Evolutionary conservation across 2,888 invertebrate species (phyloP), one percentile per base, ranked within the genome.

Genomic region (Chalcis sispes): DNA sequence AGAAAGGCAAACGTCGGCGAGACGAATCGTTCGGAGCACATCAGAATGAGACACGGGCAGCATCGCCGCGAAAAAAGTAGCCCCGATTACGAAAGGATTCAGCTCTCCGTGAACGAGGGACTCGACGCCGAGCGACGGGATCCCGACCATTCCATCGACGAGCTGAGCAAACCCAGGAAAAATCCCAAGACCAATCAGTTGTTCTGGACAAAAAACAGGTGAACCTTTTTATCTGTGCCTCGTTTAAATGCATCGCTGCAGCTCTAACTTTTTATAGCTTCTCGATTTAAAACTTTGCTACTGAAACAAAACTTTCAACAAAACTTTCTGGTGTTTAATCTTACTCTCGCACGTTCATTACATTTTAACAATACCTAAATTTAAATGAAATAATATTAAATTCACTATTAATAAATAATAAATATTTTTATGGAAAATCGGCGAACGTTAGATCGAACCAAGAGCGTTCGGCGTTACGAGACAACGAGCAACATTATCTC

Each of bases 161-260:
- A 74, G 61, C 65, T 74, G 59, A 42, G 54, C 69, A 74, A 74
- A 62, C 54, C 50, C 20, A 69, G 50, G 48, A 75, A 61, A 56
- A 77, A 75, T 64, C 64, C 76, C 65, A 79, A 70, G 75, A 77
- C 64, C 77, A 79, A 77, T 76, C 66, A 67, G 72, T 69, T 75
- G 56, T 75, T 76, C 62, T 76, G 78, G 76, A 71, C 78, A 42
- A 78, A 78, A 73, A 69, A 66, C 58, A 78, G 76, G 78, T 73
- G 61, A 76, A 18, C 32, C 65, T 58, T 58, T n/a, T n/a, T 42
- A 18, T 72, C 32, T 66, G 10, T 72, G 48, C 65, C 23, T 27
- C 29, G 2, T 8, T 10, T 50, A n/a, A n/a, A n/a, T n/a, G n/a
- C n/a, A n/a, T n/a, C n/a, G n/a, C 13, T 27, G 13, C 40, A 3